Base-by-base conservation (phyloP, 64 coral and sea anemone genomes). In the Hydrozoanthus tunicans region DNA sequence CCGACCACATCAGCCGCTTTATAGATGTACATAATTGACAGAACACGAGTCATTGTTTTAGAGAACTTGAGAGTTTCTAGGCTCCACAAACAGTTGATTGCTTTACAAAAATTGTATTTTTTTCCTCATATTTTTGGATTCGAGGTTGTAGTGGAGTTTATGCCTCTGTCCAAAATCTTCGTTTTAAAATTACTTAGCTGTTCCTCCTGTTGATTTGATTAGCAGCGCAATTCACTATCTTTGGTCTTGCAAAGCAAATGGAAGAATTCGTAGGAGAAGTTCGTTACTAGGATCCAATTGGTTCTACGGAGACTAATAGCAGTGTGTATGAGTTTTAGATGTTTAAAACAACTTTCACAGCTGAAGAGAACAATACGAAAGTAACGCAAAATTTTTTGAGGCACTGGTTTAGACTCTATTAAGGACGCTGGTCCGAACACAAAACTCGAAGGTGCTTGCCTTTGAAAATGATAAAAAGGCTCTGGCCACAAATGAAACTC, bases 41-140 rank as follows among this genome's bases (percentile, higher is more conserved):
- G 14, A 68, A 15, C 64, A 68, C 64, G 4, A 68, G 7, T 58
- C 24, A 9, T 14, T 70, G 59, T 58, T 94, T 94, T 72, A 11
- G 26, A 51, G 15, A 61, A 11, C 61, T 94, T 56, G 68, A 89
- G 4, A 53, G 55, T 6, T n/a, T 71, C 12, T 94, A 89, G 93
- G 90, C 82, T n/a, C 56, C 82, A 10, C 90, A 89, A 55, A 81
- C 64, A 3, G 52, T 94, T 43, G 93, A 94, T 80, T 94, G 82
- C 56, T 91, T 94, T 64, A 68, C 58, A 7, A 94, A 94, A 54
- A 58, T 94, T 6, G 7, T 10, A 6, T 64, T n/a, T 56, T 91
- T 86, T 72, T 91, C 54, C 63, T 91, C 81, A 24, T 51, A 32
- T 14, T 77, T 79, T 58, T 94, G 90, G 90, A 91, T 83, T 83